Conservation (phyloP, 2,888 invertebrate genomes). For the Subacronicta megacephala region DNA sequence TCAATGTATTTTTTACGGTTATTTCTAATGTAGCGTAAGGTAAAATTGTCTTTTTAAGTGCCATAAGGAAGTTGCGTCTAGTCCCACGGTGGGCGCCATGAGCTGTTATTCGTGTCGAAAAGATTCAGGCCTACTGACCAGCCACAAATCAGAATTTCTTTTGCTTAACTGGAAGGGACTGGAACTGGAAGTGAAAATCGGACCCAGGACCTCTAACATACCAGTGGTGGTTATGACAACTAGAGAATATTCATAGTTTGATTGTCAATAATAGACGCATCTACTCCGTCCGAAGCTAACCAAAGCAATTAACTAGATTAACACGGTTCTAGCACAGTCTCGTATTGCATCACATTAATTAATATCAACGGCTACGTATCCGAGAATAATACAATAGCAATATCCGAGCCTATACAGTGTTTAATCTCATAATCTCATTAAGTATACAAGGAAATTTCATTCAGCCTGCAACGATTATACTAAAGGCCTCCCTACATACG, state of each 20-base stretch:
- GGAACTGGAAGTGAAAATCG: too few species aligned
- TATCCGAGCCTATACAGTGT: slow-evolving; percentile 21
- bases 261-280: not conserved
- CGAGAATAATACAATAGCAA: slow-evolving; percentile 30
- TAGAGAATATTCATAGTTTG: slow-evolving; percentile 8
- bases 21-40: slow-evolving; percentile 67
- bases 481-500: slow-evolving; percentile 71
- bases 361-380: slow-evolving; percentile 30
- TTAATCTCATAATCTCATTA: slow-evolving; percentile 63
- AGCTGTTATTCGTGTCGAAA: slow-evolving; percentile 61
- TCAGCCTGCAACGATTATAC: slow-evolving; percentile 65
- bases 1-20: slow-evolving; percentile 50
- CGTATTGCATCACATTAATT: slow-evolving; percentile 29
- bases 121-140: too few species aligned
- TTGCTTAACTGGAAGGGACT: too few species aligned
- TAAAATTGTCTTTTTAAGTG: slow-evolving; percentile 69
- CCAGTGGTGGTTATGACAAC: too few species aligned
- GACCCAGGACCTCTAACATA: too few species aligned
- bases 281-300: not conserved
- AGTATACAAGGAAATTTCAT: slow-evolving; percentile 59
- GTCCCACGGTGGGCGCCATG: slow-evolving; percentile 56
- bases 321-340: not conserved
- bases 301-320: slow-evolving; percentile 7
- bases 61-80: slow-evolving; percentile 57
- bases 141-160: too few species aligned